Conservation (phyloP, 2,113 vertebrate genomes). For the Eurypyga helias region DNA sequence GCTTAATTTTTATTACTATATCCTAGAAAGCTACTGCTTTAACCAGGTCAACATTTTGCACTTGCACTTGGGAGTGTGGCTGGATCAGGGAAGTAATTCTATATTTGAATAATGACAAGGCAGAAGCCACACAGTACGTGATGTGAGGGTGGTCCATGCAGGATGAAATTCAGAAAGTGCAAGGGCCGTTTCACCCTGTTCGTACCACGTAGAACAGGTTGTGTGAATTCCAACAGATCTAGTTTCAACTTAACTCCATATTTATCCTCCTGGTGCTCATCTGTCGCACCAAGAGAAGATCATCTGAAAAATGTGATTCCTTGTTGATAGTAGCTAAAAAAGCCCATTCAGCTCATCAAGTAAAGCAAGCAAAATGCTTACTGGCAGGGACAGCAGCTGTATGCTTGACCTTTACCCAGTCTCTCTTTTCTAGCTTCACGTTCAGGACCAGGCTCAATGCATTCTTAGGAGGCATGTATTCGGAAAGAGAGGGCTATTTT, state of each 20-base stretch:
- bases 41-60: background rate
- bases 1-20: background rate
- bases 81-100: background rate
- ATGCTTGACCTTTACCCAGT: constrained; percentile 33
- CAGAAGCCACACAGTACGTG: background rate
- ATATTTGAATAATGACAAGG: background rate
- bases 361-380: background rate
- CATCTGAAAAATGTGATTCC: constrained; percentile 15
- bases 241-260: constrained; percentile 19
- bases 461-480: background rate
- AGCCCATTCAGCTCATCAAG: background rate
- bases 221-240: constrained; percentile 65
- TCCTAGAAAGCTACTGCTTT: background rate
- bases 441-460: background rate
- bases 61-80: background rate
- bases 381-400: constrained; percentile 22
- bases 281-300: constrained; percentile 20
- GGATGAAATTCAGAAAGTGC: background rate
- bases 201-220: background rate
- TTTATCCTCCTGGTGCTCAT: constrained; percentile 45
- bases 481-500: constrained; percentile 36
- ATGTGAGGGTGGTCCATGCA: background rate
- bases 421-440: background rate
- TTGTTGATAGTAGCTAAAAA: background rate
- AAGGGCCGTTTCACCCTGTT: background rate